Conservation (phyloP, 2,888 invertebrate genomes). For the Caenorhabditis parvicauda region DNA sequence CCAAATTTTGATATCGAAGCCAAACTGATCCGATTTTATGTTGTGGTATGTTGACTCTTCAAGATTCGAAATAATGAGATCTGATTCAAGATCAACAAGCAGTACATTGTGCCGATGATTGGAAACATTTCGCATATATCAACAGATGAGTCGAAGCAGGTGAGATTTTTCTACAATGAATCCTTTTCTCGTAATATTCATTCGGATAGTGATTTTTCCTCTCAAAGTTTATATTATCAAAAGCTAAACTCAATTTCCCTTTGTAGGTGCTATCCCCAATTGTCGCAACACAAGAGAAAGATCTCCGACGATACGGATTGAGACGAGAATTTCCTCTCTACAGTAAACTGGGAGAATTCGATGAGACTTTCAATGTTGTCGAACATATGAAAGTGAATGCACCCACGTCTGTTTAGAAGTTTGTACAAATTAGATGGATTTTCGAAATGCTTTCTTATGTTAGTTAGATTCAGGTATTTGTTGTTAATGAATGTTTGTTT, state of each 20-base stretch:
- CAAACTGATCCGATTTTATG: slow-evolving; percentile 66
- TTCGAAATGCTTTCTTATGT: background rate
- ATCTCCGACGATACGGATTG: slow-evolving; percentile 45
- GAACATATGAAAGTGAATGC: slow-evolving; percentile 43
- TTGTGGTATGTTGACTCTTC: slow-evolving; percentile 31
- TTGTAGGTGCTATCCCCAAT: slow-evolving; percentile 9
- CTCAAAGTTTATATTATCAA: background rate
- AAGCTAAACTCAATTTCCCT: background rate
- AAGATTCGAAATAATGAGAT: background rate
- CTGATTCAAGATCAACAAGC: slow-evolving; percentile 23
- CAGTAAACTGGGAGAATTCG: slow-evolving; percentile 35
- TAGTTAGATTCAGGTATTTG: background rate
- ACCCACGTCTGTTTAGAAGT: slow-evolving; percentile 7
- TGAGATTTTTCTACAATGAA: slow-evolving; percentile 3
- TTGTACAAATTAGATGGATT: slow-evolving; percentile 5
- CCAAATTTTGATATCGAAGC: slow-evolving; percentile 78
- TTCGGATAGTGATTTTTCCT: background rate
- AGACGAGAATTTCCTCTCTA: slow-evolving; percentile 45
- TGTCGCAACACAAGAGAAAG: slow-evolving; percentile 22
- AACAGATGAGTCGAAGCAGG: slow-evolving; percentile 53
- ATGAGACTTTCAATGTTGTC: slow-evolving; percentile 40
- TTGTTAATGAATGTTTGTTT: slow-evolving; percentile 2
- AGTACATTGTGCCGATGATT: slow-evolving; percentile 58
- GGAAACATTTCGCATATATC: slow-evolving; percentile 58
- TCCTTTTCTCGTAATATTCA: background rate